Conservation (phyloP, 2,797 vertebrate genomes). For the Hirundo rustica region DNA sequence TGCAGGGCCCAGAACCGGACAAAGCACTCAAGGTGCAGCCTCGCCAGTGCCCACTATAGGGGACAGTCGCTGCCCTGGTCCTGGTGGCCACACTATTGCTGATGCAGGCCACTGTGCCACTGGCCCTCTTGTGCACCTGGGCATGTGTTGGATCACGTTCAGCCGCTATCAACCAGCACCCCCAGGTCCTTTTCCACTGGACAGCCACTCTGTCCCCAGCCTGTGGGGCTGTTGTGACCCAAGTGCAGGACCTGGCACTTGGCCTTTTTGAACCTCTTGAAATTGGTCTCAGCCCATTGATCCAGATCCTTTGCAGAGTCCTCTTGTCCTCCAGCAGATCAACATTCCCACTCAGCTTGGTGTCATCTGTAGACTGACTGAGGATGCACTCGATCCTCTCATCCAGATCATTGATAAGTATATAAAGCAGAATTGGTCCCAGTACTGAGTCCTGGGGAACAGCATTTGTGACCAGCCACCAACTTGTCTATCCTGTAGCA, state of each 20-base stretch:
- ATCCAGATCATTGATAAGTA: neutral
- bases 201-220: neutral
- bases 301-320: neutral
- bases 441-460: neutral
- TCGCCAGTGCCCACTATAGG: neutral
- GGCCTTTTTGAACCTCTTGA: neutral
- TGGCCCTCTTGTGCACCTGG: neutral
- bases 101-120: neutral
- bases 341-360: neutral
- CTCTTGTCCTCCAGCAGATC: neutral
- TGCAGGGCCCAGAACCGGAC: neutral
- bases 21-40: neutral
- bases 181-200: neutral
- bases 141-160: neutral
- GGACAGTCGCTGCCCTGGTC: neutral
- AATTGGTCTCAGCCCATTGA: neutral
- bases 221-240: neutral
- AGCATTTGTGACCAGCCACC: neutral
- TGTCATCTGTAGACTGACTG: neutral
- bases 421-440: neutral
- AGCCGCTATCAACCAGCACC: rapidly evolving
- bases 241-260: neutral
- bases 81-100: neutral
- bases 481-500: neutral
- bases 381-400: neutral